Evolutionary conservation across 1,140 invertebrate genomes (phyloP).

Genomic region (Chymomyza costata): DNA sequence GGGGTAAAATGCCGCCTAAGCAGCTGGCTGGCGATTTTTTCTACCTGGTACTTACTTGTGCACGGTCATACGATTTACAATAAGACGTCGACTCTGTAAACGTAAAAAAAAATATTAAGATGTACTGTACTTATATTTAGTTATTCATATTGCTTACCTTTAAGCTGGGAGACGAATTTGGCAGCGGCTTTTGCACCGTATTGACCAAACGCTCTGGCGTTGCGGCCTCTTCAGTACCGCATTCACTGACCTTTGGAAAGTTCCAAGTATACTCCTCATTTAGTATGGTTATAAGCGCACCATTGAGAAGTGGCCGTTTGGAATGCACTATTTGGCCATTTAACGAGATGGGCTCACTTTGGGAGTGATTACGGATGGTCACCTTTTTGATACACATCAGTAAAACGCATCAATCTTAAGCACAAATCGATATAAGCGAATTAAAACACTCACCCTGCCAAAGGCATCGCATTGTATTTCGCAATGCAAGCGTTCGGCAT

Average conservation of each 20-base stretch:
- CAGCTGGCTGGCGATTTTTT: neutral
- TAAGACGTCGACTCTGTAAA: conserved; percentile 29
- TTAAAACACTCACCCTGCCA: conserved; percentile 67
- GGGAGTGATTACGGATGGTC: conserved; percentile 51
- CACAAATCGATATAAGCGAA: conserved; percentile 14
- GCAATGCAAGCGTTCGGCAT: conserved; percentile 51
- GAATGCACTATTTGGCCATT: conserved; percentile 40
- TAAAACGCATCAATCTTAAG: conserved; percentile 1
- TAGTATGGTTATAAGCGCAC: conserved; percentile 47
- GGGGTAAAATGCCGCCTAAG: neutral
- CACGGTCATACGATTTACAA: conserved; percentile 52
- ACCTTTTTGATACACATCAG: conserved; percentile 36
- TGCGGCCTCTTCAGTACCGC: conserved; percentile 7
- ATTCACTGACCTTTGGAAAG: conserved; percentile 28
- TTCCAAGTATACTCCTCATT: conserved; percentile 52
- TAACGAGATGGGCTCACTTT: conserved; percentile 32
- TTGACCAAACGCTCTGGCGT: conserved; percentile 46
- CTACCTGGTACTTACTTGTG: conserved; percentile 51
- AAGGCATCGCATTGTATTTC: conserved; percentile 66
- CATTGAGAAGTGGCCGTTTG: conserved; percentile 52
- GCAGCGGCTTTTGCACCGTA: conserved; percentile 33
- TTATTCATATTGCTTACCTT: conserved; percentile 38
- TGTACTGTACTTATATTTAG: neutral
- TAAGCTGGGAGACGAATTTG: conserved; percentile 58
- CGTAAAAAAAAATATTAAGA: conserved; percentile 3